Conservation (phyloP, 2,113 vertebrate genomes). For the Cyanoderma ruficeps region DNA sequence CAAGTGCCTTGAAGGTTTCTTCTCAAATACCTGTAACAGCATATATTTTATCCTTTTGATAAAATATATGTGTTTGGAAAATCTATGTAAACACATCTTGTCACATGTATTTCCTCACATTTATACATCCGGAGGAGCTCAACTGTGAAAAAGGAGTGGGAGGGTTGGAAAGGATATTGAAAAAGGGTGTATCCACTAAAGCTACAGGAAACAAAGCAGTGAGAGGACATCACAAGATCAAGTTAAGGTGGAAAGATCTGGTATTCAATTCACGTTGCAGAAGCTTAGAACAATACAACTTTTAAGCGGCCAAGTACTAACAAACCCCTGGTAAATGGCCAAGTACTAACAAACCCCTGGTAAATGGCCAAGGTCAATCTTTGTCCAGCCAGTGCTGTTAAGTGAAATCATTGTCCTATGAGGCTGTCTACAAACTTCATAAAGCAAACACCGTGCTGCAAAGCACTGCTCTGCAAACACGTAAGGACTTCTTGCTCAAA, state of each 20-base stretch:
- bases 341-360: too few relatives aligned
- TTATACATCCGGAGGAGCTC: not conserved
- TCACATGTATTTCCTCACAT: not conserved
- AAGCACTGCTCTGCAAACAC: not conserved
- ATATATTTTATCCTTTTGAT: not conserved
- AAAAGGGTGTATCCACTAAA: not conserved
- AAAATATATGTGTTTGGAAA: not conserved
- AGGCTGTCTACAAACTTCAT: not conserved
- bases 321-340: not conserved
- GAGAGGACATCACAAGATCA: not conserved
- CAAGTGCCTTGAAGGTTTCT: not conserved
- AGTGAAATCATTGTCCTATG: not conserved
- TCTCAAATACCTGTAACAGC: not conserved
- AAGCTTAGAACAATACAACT: not conserved
- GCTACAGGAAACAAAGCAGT: not conserved
- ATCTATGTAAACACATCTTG: not conserved
- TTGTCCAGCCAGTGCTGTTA: not conserved
- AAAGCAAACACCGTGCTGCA: not conserved
- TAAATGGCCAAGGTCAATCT: not conserved
- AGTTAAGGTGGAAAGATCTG: not conserved
- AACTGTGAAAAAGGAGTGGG: not conserved
- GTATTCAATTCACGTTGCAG: not conserved
- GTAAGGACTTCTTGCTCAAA: not conserved
- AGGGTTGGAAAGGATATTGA: not conserved
- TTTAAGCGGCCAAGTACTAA: not conserved